Conservation (phyloP, 2,888 invertebrate species). For the Xiphydria camelus region DNA sequence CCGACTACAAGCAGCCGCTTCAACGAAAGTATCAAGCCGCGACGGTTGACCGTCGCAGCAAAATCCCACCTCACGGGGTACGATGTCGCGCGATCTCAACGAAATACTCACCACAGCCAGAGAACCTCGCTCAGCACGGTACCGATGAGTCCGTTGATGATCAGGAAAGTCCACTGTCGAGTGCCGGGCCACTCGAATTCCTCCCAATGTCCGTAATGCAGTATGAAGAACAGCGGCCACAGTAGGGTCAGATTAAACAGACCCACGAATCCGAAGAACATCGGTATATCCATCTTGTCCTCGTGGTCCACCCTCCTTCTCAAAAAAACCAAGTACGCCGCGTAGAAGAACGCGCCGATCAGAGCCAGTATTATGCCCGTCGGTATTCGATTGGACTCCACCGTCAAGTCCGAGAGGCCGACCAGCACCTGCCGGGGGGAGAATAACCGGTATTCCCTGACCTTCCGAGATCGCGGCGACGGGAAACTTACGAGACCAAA, state of each 20-base stretch:
- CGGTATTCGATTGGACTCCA: slow-evolving; percentile 70
- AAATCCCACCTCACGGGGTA: no score
- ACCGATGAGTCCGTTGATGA: slow-evolving; percentile 86
- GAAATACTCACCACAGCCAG: slow-evolving; percentile 85
- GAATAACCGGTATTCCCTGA: slow-evolving; percentile 17
- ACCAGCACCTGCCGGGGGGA: slow-evolving; percentile 78
- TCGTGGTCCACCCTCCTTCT: slow-evolving; percentile 86
- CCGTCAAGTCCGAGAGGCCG: slow-evolving; percentile 71
- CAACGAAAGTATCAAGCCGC: no score
- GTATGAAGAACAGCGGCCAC: slow-evolving; percentile 87
- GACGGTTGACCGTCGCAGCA: no score
- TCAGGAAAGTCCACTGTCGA: slow-evolving; percentile 76
- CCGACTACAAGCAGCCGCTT: no score
- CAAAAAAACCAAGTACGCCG: slow-evolving; percentile 86
- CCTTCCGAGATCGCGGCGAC: not conserved
- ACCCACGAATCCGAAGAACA: slow-evolving; percentile 97
- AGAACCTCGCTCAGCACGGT: slow-evolving; percentile 89
- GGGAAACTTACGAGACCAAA: slow-evolving; percentile 72
- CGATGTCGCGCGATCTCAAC: no score
- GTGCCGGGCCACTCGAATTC: slow-evolving; percentile 82
- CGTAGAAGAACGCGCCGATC: slow-evolving; percentile 87
- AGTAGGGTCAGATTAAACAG: slow-evolving; percentile 83
- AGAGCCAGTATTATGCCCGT: slow-evolving; percentile 80
- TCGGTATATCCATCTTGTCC: slow-evolving; percentile 90
- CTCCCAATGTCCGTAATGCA: slow-evolving; percentile 83